These are phyloP conservation scores for Seira musarum DNA, from an alignment of 2,888 invertebrate species.

Conservation along the genomic window DNA sequence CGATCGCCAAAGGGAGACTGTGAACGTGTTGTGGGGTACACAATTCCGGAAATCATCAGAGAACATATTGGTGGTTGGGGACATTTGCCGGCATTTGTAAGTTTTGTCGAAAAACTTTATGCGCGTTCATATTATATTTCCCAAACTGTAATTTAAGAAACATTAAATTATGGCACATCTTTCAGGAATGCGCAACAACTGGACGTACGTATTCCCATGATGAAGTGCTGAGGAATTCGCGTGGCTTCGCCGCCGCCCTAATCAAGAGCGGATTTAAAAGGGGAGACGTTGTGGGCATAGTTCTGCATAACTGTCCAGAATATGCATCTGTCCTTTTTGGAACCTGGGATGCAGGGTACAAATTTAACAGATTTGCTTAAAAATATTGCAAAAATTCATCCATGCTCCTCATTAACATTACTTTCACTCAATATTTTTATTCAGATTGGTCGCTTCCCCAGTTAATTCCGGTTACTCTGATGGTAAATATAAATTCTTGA, in stretches of 20 bases:
- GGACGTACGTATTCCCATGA: constrained; percentile 80
- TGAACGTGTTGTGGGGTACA: constrained; percentile 51
- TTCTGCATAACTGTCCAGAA: constrained; percentile 85
- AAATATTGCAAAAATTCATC: constrained; percentile 17
- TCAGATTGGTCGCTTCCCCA: constrained; percentile 58
- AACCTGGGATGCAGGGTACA: constrained; percentile 67
- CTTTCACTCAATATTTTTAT: no score
- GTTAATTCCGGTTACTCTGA: constrained; percentile 63
- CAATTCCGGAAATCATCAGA: constrained; percentile 62
- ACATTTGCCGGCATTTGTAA: constrained; percentile 63
- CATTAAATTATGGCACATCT: no score
- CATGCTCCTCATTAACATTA: no score
- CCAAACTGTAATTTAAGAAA: background rate
- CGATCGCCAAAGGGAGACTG: constrained; percentile 48
- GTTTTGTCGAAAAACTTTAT: constrained; percentile 3
- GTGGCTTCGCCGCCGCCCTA: constrained; percentile 74
- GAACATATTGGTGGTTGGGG: constrained; percentile 59
- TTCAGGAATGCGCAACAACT: constrained; percentile 76
- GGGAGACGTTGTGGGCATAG: constrained; percentile 80
- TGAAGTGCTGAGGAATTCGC: constrained; percentile 75
- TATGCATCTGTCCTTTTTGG: constrained; percentile 71
- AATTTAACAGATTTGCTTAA: no score
- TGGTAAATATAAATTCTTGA: constrained; percentile 52
- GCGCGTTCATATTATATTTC: background rate
- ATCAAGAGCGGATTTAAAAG: constrained; percentile 76